Evolutionary conservation across 2,888 invertebrate genomes (phyloP).

Genomic region (Macropis europaea): DNA sequence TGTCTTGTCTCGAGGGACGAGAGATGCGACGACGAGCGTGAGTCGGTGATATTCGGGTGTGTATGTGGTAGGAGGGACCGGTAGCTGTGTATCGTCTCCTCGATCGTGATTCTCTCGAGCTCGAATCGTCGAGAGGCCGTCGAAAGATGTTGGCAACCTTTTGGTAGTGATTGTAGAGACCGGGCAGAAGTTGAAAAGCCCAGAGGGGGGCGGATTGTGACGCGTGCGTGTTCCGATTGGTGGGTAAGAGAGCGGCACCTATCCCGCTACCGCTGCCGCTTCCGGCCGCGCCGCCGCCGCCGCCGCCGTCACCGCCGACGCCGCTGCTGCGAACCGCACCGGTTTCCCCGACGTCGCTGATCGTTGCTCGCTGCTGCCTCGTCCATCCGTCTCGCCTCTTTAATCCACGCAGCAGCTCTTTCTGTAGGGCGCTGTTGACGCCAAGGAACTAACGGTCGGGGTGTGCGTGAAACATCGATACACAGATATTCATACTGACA

Average conservation of each 20-base stretch:
- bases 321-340: slow-evolving; percentile 40
- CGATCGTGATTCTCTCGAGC: too few species aligned
- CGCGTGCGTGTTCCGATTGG: slow-evolving; percentile 27
- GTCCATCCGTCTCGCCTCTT: slow-evolving; percentile 69
- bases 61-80: too few species aligned
- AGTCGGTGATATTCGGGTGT: background rate
- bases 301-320: slow-evolving; percentile 15
- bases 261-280: background rate
- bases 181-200: slow-evolving; percentile 93
- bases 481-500: slow-evolving; percentile 58
- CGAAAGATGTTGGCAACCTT: slow-evolving; percentile 83
- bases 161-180: slow-evolving; percentile 91
- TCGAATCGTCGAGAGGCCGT: slow-evolving; percentile 26
- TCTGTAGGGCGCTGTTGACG: slow-evolving; percentile 76
- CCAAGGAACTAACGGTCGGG: slow-evolving; percentile 73
- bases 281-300: background rate
- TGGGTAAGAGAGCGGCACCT: slow-evolving; percentile 17
- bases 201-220: slow-evolving; percentile 82
- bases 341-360: slow-evolving; percentile 16
- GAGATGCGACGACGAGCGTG: background rate
- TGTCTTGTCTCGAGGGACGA: background rate
- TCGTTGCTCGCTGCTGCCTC: slow-evolving; percentile 25
- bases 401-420: slow-evolving; percentile 77
- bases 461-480: slow-evolving; percentile 71
- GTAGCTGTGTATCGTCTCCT: too few species aligned